A percentile compares a stretch with the other conserved stretches of the same genome.
These are phyloP conservation scores for Tympanoctomys barrerae DNA, from an alignment of 2,797 vertebrate genomes.

Conservation along the genomic window DNA sequence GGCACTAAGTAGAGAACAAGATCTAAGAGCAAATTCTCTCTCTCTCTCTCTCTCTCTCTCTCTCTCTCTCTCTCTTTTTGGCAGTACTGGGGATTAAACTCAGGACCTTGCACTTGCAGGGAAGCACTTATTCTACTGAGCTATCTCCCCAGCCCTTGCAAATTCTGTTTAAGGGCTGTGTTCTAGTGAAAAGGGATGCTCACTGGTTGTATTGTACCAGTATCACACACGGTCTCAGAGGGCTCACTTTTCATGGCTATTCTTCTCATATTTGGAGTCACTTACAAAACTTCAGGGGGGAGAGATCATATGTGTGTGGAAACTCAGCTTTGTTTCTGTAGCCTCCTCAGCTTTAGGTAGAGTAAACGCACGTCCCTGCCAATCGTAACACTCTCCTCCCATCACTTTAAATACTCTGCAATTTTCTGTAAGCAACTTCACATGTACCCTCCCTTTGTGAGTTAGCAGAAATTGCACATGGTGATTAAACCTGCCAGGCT, in stretches of 20 bases:
- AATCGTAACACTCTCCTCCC: constrained; percentile 80
- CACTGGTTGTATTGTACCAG: constrained; percentile 2
- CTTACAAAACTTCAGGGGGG: constrained; percentile 60
- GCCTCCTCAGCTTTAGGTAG: constrained; percentile 77
- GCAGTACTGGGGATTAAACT: too few relatives aligned
- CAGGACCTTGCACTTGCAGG: too few relatives aligned
- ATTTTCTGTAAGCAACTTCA: constrained; percentile 81
- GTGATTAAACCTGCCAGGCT: constrained; percentile 77
- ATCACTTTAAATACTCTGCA: constrained; percentile 81
- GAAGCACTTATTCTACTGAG: too few relatives aligned
- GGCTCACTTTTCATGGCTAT: constrained; percentile 71
- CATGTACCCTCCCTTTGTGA: constrained; percentile 75
- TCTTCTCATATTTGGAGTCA: constrained; percentile 78
- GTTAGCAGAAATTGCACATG: constrained; percentile 75
- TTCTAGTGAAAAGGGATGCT: constrained; percentile 61
- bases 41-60: too few relatives aligned
- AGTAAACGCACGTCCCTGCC: constrained; percentile 75
- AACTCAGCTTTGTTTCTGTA: constrained; percentile 79
- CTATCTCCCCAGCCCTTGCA: not conserved
- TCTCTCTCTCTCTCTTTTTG: too few relatives aligned
- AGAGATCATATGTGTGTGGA: constrained; percentile 78
- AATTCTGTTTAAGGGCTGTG: not conserved
- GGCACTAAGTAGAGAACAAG: constrained; percentile 59
- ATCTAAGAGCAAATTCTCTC: constrained; percentile 48
- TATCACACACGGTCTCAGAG: constrained; percentile 67